Evolutionary conservation across 2,113 vertebrate genomes (phyloP).

Genomic region (Maccullochella peelii): DNA sequence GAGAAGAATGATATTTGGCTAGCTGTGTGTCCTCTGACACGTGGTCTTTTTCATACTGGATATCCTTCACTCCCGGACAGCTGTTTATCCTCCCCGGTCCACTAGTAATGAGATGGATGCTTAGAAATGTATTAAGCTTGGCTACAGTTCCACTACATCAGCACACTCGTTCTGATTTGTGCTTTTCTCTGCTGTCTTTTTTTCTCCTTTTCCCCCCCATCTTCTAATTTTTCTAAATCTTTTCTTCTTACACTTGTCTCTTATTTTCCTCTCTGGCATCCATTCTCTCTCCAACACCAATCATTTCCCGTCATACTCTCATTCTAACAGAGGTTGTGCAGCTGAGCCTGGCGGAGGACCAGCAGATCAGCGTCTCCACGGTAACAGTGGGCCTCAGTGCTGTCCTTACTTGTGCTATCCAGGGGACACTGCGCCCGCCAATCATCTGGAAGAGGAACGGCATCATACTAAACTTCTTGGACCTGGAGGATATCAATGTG

Average conservation of each 20-base stretch:
- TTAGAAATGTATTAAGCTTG: slow-evolving; percentile 58
- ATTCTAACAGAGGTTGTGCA: slow-evolving; percentile 89
- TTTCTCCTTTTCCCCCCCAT: neutral
- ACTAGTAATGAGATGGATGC: slow-evolving; percentile 53
- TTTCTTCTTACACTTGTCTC: neutral
- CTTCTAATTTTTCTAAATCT: neutral
- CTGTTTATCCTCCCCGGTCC: slow-evolving; percentile 59
- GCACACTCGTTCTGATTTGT: slow-evolving; percentile 47
- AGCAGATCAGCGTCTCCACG: slow-evolving; percentile 86
- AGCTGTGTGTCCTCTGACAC: slow-evolving; percentile 67
- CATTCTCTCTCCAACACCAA: neutral
- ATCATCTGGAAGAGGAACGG: slow-evolving; percentile 96
- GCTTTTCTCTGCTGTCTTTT: slow-evolving; percentile 12
- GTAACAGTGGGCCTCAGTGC: slow-evolving; percentile 94
- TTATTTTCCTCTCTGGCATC: neutral
- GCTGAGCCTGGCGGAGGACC: slow-evolving; percentile 89
- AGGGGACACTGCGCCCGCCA: slow-evolving; percentile 89
- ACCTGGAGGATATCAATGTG: slow-evolving; percentile 96
- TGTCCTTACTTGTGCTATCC: slow-evolving; percentile 90
- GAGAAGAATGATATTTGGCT: slow-evolving; percentile 74
- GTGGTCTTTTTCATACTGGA: slow-evolving; percentile 32
- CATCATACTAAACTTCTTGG: slow-evolving; percentile 91
- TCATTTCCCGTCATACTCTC: slow-evolving; percentile 10
- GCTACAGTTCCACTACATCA: slow-evolving; percentile 53
- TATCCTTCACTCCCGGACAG: slow-evolving; percentile 58